Percentiles rank a stretch among this genome's conserved stretches.
Conservation (phyloP, 2,888 invertebrate species). For the Endotricha flammealis region DNA sequence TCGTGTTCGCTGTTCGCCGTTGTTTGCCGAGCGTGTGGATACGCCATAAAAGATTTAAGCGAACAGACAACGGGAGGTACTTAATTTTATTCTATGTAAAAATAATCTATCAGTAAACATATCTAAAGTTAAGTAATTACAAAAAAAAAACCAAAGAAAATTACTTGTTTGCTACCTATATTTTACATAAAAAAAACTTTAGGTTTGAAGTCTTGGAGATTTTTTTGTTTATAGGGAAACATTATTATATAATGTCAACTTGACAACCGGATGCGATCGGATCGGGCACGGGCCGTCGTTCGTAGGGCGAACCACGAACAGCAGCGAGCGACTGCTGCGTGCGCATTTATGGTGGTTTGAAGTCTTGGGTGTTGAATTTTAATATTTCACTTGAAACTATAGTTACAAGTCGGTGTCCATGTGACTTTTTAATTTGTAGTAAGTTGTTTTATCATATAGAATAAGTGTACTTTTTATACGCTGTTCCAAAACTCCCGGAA, state of each 20-base stretch:
- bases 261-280: not conserved
- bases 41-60: too few species aligned
- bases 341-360: slow-evolving; percentile 38
- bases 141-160: too few species aligned
- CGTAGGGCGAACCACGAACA: slow-evolving; percentile 15
- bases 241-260: slow-evolving; percentile 12
- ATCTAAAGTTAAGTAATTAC: too few species aligned
- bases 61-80: too few species aligned
- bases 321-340: slow-evolving; percentile 31
- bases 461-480: slow-evolving; percentile 19
- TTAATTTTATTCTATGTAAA: too few species aligned
- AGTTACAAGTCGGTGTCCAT: slow-evolving; percentile 20
- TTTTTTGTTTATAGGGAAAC: slow-evolving; percentile 8
- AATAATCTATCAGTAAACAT: too few species aligned
- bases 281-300: too few species aligned
- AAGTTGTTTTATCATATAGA: slow-evolving; percentile 4
- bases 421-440: slow-evolving; percentile 12
- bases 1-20: too few species aligned
- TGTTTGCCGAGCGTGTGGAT: too few species aligned
- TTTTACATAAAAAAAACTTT: too few species aligned
- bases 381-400: slow-evolving; percentile 20
- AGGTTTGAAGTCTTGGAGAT: too few species aligned
- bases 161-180: too few species aligned
- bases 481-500: slow-evolving; percentile 1
- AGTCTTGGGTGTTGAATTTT: slow-evolving; percentile 30